Evolutionary conservation across 2,888 invertebrate species (phyloP).

Genomic region (Nysson spinosus): DNA sequence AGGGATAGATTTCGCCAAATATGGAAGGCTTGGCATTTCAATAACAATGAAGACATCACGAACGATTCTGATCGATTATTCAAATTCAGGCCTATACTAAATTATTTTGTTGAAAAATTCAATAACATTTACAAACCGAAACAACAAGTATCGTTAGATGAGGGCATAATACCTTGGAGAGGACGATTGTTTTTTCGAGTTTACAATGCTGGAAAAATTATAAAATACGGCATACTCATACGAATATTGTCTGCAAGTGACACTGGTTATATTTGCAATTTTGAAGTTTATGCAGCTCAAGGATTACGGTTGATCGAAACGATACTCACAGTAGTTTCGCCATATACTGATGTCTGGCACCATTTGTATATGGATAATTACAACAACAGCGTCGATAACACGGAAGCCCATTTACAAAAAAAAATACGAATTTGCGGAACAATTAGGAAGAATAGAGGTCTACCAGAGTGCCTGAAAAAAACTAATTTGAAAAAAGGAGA

Average conservation of each 20-base stretch:
- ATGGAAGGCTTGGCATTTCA: slow-evolving; percentile 30
- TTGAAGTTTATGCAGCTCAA: slow-evolving; percentile 34
- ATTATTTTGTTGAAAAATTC: slow-evolving; percentile 35
- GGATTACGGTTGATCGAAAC: slow-evolving; percentile 39
- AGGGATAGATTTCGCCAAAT: slow-evolving; percentile 46
- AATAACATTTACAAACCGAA: slow-evolving; percentile 37
- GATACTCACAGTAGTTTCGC: slow-evolving; percentile 14
- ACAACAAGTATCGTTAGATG: slow-evolving; percentile 45
- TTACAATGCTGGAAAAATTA: slow-evolving; percentile 49
- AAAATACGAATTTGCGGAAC: slow-evolving; percentile 32
- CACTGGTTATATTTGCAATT: slow-evolving; percentile 49
- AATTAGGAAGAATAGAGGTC: slow-evolving; percentile 26
- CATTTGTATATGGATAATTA: slow-evolving; percentile 29
- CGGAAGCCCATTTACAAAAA: slow-evolving; percentile 18
- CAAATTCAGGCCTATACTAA: slow-evolving; percentile 30
- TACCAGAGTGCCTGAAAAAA: slow-evolving; percentile 20
- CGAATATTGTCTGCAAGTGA: slow-evolving; percentile 43
- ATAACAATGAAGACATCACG: slow-evolving; percentile 29
- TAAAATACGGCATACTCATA: slow-evolving; percentile 52
- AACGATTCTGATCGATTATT: slow-evolving; percentile 19
- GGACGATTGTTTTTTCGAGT: slow-evolving; percentile 44
- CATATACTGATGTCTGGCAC: slow-evolving; percentile 22
- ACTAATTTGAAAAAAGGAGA: slow-evolving; percentile 8
- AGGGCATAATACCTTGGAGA: slow-evolving; percentile 52
- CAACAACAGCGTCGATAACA: slow-evolving; percentile 27